Percentiles rank a stretch among this genome's conserved stretches.
phyloP scores from a whole-genome alignment of 2,888 invertebrate species.

The Monoplex corrugatus region DNA sequence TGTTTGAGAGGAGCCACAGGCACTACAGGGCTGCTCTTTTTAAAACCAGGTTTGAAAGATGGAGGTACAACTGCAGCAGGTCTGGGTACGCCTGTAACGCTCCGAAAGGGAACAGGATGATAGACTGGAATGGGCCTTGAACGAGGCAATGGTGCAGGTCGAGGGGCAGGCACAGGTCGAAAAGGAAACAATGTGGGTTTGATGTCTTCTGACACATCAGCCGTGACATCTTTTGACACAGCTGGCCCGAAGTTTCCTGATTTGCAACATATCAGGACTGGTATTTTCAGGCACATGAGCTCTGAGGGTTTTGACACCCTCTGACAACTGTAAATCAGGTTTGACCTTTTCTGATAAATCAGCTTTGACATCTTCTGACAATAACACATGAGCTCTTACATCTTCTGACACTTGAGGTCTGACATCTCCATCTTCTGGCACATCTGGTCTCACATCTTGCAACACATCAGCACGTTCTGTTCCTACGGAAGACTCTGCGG shows the following conservation, averaged over 20 bases:
- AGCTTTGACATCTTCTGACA: background rate
- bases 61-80: constrained; percentile 34
- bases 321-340: background rate
- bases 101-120: constrained; percentile 29
- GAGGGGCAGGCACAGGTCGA: background rate
- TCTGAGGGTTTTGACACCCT: no score
- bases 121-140: background rate
- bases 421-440: no score
- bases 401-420: no score
- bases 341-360: background rate
- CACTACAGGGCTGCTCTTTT: constrained; percentile 58
- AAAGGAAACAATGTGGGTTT: background rate
- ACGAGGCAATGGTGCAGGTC: background rate
- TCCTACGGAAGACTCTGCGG: background rate
- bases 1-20: constrained; percentile 59
- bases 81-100: background rate
- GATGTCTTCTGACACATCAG: background rate
- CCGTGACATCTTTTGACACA: no score
- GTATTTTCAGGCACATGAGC: no score
- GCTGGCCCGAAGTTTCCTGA: no score
- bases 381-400: background rate
- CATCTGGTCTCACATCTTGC: background rate
- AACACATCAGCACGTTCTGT: no score
- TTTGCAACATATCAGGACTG: no score
- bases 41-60: constrained; percentile 50